A percentile compares a stretch with the other conserved stretches of the same genome.
Evolutionary conservation across 1,140 invertebrate species (phyloP).

Genomic region (Calosoma granatense): DNA sequence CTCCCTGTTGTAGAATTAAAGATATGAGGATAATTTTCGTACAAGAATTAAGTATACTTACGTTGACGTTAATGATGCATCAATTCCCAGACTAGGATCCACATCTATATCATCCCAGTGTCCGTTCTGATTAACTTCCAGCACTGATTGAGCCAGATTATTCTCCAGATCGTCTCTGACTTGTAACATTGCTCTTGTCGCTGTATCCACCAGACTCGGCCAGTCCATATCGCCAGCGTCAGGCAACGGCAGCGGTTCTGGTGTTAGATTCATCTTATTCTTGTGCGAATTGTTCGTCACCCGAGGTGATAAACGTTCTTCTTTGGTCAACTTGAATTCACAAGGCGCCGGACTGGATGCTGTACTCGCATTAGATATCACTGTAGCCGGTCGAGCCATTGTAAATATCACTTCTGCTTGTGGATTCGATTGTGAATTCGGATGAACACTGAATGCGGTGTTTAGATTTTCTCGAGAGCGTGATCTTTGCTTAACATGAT

Average conservation of each 20-base stretch:
- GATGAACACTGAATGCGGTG: conserved; percentile 28
- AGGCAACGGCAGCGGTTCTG: conserved; percentile 40
- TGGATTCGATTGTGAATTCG: conserved; percentile 15
- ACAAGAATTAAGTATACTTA: too few species aligned
- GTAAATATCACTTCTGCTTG: conserved; percentile 56
- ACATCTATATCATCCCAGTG: conserved; percentile 32
- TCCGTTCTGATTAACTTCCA: conserved; percentile 9
- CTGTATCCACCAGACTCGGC: conserved; percentile 66
- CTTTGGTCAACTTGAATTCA: conserved; percentile 46
- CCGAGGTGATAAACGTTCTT: conserved; percentile 35
- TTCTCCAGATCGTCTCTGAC: conserved; percentile 25
- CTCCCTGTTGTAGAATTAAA: too few species aligned
- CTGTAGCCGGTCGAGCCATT: conserved; percentile 59
- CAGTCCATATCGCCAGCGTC: conserved; percentile 57
- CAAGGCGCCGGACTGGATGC: conserved; percentile 48
- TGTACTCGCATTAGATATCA: conserved; percentile 55
- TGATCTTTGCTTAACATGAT: background rate
- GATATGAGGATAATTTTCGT: too few species aligned
- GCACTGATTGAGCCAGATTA: background rate
- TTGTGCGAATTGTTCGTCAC: conserved; percentile 21
- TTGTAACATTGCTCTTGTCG: conserved; percentile 58
- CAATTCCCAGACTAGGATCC: conserved; percentile 22
- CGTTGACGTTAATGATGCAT: conserved; percentile 32
- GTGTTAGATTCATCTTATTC: conserved; percentile 14
- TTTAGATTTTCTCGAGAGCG: conserved; percentile 45